phyloP scores from a whole-genome alignment of 92 coral and sea anemone genomes.

The Montipora capitata region DNA sequence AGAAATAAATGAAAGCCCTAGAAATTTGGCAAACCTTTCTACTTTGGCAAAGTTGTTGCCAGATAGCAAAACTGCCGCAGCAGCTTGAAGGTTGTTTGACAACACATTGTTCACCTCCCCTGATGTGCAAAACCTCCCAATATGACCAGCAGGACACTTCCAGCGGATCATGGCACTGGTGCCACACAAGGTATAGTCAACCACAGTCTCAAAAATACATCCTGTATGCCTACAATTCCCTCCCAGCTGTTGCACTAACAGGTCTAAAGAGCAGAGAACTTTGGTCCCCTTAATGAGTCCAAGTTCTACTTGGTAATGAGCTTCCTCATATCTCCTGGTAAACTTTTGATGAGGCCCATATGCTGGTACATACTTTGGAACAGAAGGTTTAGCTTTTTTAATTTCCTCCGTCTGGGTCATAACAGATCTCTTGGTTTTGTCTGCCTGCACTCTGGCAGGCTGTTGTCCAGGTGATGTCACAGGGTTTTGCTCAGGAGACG shows the following conservation, averaged over 20 bases:
- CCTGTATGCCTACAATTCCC: slow-evolving; percentile 48
- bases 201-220: slow-evolving; percentile 26
- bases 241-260: slow-evolving; percentile 29
- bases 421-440: not conserved
- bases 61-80: slow-evolving; percentile 17
- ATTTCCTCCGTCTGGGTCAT: too few relatives aligned
- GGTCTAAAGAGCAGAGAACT: slow-evolving; percentile 36
- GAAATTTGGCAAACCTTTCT: slow-evolving; percentile 34
- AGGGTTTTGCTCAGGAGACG: too few relatives aligned
- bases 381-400: not conserved
- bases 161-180: too few relatives aligned
- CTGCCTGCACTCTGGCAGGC: not conserved
- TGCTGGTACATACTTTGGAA: slow-evolving; percentile 5
- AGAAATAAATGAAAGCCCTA: slow-evolving; percentile 39
- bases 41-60: slow-evolving; percentile 43
- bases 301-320: slow-evolving; percentile 46
- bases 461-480: too few relatives aligned
- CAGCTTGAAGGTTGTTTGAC: slow-evolving; percentile 34
- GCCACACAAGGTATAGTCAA: slow-evolving; percentile 1
- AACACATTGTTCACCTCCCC: slow-evolving; percentile 8
- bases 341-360: too few relatives aligned
- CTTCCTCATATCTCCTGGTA: too few relatives aligned
- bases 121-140: slow-evolving; percentile 26
- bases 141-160: too few relatives aligned
- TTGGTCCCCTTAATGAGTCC: slow-evolving; percentile 50